A percentile compares a stretch with the other conserved stretches of the same genome.
phyloP scores from a whole-genome alignment of 2,888 invertebrate species.

The Hirudinaria manillensis region DNA sequence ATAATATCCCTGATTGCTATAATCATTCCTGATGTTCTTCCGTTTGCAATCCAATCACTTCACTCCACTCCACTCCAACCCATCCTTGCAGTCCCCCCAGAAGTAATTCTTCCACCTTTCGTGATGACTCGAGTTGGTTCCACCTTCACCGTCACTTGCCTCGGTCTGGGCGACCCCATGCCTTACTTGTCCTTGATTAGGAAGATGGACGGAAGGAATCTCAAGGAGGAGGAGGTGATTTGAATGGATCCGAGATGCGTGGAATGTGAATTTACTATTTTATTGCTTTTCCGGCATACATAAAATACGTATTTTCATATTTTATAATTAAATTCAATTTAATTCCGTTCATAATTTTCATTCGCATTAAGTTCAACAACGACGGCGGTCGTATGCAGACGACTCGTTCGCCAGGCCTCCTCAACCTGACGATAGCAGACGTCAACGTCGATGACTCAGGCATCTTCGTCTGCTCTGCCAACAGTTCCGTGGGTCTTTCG shows the following conservation, averaged over 20 bases:
- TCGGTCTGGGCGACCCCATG: background rate
- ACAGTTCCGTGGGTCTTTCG: conserved; percentile 41
- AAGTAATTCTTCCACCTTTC: background rate
- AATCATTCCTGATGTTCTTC: too few species aligned
- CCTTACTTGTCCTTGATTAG: background rate
- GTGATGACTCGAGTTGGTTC: background rate
- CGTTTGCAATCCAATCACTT: too few species aligned
- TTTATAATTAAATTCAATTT: too few species aligned
- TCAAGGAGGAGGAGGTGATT: background rate
- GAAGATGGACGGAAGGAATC: background rate
- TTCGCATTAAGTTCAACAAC: background rate
- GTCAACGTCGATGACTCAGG: conserved; percentile 36
- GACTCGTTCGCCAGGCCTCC: background rate
- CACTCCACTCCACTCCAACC: too few species aligned
- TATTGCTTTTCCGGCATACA: background rate
- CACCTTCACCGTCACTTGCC: background rate
- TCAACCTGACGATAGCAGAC: background rate
- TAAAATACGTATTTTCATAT: too few species aligned
- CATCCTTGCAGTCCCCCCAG: conserved; percentile 39
- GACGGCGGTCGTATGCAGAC: conserved; percentile 33
- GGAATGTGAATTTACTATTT: background rate
- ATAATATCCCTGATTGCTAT: too few species aligned
- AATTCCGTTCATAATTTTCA: too few species aligned
- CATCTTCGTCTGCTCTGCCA: conserved; percentile 43
- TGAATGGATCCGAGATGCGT: background rate